These are phyloP conservation scores for Ibidorhyncha struthersii DNA, from an alignment of 2,113 vertebrate species.

Conservation along the genomic window DNA sequence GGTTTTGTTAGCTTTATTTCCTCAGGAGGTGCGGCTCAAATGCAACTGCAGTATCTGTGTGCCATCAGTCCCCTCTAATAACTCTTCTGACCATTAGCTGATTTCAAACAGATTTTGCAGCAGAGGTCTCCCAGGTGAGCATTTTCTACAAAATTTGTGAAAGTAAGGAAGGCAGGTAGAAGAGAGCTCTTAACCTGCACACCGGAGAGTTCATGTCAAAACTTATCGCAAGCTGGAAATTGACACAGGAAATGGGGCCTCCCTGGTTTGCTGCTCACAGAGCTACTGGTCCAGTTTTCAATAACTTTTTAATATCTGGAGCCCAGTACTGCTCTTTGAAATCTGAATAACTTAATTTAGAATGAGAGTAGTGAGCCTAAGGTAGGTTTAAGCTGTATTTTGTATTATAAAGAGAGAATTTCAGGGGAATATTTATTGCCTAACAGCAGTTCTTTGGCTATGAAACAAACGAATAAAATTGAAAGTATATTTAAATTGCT, in stretches of 20 bases:
- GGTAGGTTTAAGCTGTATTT: not conserved
- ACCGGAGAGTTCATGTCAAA: fast-evolving
- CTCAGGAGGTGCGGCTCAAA: not conserved
- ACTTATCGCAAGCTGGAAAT: not conserved
- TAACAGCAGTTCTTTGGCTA: not conserved
- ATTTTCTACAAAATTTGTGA: not conserved
- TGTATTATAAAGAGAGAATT: not conserved
- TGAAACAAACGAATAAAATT: not conserved
- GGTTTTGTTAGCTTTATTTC: not conserved
- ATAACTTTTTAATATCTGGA: not conserved
- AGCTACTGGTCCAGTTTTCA: not conserved
- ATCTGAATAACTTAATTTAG: not conserved
- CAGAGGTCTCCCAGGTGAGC: not conserved
- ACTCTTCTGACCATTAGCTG: not conserved
- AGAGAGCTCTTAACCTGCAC: not conserved
- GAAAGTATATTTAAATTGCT: not conserved
- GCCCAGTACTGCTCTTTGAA: not conserved
- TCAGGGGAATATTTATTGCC: not conserved
- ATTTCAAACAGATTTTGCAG: not conserved
- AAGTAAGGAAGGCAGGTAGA: not conserved
- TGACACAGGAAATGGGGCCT: not conserved
- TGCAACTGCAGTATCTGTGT: not conserved
- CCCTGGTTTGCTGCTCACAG: not conserved
- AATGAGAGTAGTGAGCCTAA: not conserved
- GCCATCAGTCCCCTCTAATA: not conserved